These are phyloP conservation scores for Eupithecia exiguata DNA, from an alignment of 2,888 invertebrate species.

Conservation along the genomic window DNA sequence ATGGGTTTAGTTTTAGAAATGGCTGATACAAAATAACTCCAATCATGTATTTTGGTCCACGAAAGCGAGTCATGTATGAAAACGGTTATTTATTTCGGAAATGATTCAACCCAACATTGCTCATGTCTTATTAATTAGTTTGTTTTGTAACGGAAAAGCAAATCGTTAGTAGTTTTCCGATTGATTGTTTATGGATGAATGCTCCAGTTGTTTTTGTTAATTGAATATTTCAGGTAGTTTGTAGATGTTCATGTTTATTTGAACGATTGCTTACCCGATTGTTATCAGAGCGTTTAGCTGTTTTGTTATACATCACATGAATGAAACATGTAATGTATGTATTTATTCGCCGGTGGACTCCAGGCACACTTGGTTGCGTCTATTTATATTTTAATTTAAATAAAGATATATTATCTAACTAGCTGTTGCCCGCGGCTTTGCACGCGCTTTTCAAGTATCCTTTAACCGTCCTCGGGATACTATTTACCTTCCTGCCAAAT, in stretches of 20 bases:
- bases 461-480: no score
- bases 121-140: constrained; percentile 13
- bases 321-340: no score
- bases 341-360: no score
- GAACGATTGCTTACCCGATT: neutral
- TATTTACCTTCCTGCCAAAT: no score
- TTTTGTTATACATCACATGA: neutral
- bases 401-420: no score
- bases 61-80: constrained; percentile 20
- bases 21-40: neutral
- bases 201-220: neutral
- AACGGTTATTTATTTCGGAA: constrained; percentile 25
- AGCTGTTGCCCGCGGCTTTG: no score
- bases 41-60: constrained; percentile 1
- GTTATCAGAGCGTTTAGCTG: neutral
- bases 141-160: constrained; percentile 4
- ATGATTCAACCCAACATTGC: constrained; percentile 14
- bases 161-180: constrained; percentile 7
- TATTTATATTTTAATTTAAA: no score
- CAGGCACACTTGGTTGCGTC: no score
- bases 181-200: constrained; percentile 1
- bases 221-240: neutral
- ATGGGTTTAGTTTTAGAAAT: neutral
- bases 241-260: neutral
- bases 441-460: no score